These are phyloP conservation scores for Oceanites oceanicus DNA, from an alignment of 2,113 vertebrate genomes.

Conservation along the genomic window DNA sequence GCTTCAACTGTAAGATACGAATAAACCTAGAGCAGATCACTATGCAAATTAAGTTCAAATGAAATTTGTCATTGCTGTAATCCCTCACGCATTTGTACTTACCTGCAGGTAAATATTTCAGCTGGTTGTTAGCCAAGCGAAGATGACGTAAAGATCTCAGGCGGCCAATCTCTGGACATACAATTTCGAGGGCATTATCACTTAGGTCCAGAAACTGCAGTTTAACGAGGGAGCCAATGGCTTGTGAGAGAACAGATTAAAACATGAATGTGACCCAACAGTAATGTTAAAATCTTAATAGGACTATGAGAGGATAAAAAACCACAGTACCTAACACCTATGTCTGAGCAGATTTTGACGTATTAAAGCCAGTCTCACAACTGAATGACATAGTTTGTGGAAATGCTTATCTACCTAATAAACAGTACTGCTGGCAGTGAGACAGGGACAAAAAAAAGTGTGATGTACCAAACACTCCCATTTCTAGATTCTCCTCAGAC, in stretches of 20 bases:
- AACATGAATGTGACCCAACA: constrained; percentile 11
- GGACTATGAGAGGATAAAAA: neutral
- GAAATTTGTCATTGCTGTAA: neutral
- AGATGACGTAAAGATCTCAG: constrained; percentile 90
- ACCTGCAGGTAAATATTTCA: constrained; percentile 89
- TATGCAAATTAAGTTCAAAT: neutral
- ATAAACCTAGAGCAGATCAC: neutral
- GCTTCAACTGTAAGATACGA: neutral
- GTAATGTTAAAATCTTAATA: neutral
- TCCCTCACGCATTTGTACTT: neutral
- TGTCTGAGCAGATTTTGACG: neutral
- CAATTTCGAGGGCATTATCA: constrained; percentile 90
- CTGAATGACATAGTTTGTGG: neutral
- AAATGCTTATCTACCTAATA: neutral
- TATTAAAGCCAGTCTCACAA: neutral
- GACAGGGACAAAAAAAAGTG: neutral
- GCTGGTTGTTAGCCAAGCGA: constrained; percentile 90
- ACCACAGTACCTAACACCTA: neutral
- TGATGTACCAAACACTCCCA: neutral
- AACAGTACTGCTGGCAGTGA: neutral
- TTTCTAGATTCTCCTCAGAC: neutral
- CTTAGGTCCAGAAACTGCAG: constrained; percentile 94
- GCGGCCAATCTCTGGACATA: constrained; percentile 93
- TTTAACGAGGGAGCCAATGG: constrained; percentile 89
- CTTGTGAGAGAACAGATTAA: constrained; percentile 73